Evolutionary conservation across 2,797 vertebrate species (phyloP), one percentile per base, ranked within the genome.

Genomic region (Leptoclinus maculatus): DNA sequence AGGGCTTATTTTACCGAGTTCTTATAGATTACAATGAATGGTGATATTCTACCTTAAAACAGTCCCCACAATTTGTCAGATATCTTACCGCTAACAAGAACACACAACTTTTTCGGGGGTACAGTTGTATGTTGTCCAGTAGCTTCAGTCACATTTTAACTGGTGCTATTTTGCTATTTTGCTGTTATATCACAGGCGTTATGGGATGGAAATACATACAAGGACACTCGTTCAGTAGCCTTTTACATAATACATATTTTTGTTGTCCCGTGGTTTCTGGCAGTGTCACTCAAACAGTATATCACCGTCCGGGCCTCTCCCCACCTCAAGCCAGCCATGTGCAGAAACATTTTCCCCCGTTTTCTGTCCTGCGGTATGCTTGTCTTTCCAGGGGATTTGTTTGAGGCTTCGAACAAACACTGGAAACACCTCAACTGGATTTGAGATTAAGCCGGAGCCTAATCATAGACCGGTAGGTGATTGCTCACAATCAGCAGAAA

Each of bases 391-490:
- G 87, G 77, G 91, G 88, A 92, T 91, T 92, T 92, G 87, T 90
- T 89, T 80, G 85, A 92, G 83, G 86, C 76, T 82, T 87, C 9
- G 10, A 88, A 83, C 68, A 88, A 91, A 91, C 79, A 87, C 84
- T 88, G 83, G 83, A 90, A 92, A 91, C 88, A 90, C 88, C 90
- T 93, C 81, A 76, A 88, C 79, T 88, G 92, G 89, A 92, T 92
- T 87, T 89, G 65, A 85, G 88, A 91, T 87, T 45, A 92, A 87
- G 75, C 85, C 85, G 80, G 82, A 84, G 77, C 49, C 77, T 81
- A 77, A 92, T 92, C 89, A 89, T 68, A 88, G 76, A 54, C 29
- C 39, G 62, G 78, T 66, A 79, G 45, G 59, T 29, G 53, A 90
- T 88, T 66, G 47, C 77, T 78, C 87, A 80, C 62, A 87, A 90